These are phyloP conservation scores for Orthonychiurus folsomi DNA, from an alignment of 2,888 invertebrate genomes.

Conservation along the genomic window DNA sequence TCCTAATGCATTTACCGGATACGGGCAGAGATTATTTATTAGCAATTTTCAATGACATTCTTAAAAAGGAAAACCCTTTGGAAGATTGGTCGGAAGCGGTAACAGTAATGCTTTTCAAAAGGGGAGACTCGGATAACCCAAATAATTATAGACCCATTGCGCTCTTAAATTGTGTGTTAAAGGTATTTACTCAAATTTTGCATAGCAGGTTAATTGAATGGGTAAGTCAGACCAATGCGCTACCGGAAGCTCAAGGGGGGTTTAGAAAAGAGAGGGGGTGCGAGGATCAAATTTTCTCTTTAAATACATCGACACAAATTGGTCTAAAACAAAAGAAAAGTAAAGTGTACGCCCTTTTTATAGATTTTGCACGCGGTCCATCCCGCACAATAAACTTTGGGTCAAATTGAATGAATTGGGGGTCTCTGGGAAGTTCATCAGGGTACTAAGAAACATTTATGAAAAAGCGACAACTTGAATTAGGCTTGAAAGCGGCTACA, in stretches of 20 bases:
- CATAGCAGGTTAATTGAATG: conserved; percentile 8
- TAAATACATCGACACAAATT: conserved; percentile 5
- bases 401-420: conserved; percentile 10
- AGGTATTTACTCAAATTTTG: conserved; percentile 5
- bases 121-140: not conserved
- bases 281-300: conserved; percentile 14
- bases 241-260: conserved; percentile 12
- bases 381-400: conserved; percentile 11
- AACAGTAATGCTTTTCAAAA: not conserved
- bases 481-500: not conserved
- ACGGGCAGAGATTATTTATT: not conserved
- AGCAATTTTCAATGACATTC: not conserved
- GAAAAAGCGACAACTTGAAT: conserved; percentile 7
- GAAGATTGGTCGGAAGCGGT: not conserved
- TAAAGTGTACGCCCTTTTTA: conserved; percentile 16
- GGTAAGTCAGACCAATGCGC: not conserved
- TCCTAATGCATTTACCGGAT: not conserved
- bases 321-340: not conserved
- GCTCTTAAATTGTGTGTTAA: conserved; percentile 1
- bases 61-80: not conserved
- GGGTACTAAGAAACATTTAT: conserved; percentile 11
- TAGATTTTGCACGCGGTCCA: conserved; percentile 16
- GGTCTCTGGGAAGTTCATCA: conserved; percentile 8
- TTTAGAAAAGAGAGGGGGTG: not conserved
- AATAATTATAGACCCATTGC: conserved; percentile 10